A percentile compares a stretch with the other conserved stretches of the same genome.
phyloP scores from a whole-genome alignment of 2,888 invertebrate species.

The Heteromyza rotundicornis region DNA sequence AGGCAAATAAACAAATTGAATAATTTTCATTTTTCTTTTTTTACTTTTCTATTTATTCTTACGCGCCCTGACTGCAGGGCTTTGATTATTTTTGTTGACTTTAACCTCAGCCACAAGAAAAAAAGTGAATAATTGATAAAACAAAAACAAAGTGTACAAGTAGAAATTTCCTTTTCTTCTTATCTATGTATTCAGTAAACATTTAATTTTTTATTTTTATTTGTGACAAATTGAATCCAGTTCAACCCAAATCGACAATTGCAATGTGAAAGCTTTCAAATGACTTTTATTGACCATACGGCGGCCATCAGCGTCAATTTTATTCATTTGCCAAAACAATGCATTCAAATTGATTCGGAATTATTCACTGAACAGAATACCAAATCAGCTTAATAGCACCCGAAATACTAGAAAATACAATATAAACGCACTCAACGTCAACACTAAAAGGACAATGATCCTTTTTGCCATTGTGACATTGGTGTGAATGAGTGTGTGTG shows the following conservation, averaged over 20 bases:
- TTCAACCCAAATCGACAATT: not conserved
- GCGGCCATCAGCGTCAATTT: not conserved
- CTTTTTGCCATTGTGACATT: too few species aligned
- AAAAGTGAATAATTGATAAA: too few species aligned
- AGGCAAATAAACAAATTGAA: not conserved
- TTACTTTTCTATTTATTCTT: not conserved
- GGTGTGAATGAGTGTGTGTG: too few species aligned
- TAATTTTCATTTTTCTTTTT: not conserved
- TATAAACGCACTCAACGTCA: not conserved
- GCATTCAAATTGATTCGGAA: slow-evolving; percentile 11
- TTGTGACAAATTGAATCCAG: not conserved
- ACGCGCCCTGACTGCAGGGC: not conserved
- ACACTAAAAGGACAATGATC: too few species aligned
- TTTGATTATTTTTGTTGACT: not conserved
- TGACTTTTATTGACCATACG: not conserved
- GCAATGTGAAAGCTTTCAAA: not conserved
- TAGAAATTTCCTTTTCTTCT: not conserved
- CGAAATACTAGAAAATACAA: not conserved
- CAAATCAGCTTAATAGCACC: not conserved
- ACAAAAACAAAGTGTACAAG: too few species aligned
- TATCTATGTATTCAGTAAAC: too few species aligned
- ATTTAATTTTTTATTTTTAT: not conserved
- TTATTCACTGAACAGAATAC: slow-evolving; percentile 12
- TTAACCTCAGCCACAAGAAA: too few species aligned
- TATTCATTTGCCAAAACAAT: not conserved